phyloP scores from a whole-genome alignment of 2,888 invertebrate species.

The Subacronicta megacephala region DNA sequence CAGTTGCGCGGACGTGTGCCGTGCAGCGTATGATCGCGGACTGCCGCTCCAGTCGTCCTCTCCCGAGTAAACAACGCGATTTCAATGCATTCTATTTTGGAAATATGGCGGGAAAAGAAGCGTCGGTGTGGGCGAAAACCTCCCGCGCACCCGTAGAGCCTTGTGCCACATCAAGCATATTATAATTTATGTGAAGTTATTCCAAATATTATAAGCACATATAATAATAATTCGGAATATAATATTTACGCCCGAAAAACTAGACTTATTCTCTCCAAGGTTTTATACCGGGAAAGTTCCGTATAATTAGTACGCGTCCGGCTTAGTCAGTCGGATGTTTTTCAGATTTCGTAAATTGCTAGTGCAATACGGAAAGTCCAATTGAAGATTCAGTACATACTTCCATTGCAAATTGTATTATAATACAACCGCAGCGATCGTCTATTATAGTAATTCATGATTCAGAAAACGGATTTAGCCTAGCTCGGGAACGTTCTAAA shows the following conservation, averaged over 20 bases:
- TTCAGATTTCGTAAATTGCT: constrained; percentile 15
- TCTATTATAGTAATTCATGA: constrained; percentile 73
- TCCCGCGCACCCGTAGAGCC: constrained; percentile 71
- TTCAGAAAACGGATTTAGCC: constrained; percentile 74
- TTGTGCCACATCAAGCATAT: constrained; percentile 67
- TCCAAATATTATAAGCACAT: constrained; percentile 39
- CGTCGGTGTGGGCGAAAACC: constrained; percentile 81
- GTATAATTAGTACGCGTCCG: neutral
- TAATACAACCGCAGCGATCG: constrained; percentile 56
- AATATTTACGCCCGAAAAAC: neutral
- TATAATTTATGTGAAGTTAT: constrained; percentile 60
- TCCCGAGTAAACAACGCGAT: constrained; percentile 85
- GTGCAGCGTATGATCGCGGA: constrained; percentile 81
- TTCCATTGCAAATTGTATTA: constrained; percentile 39
- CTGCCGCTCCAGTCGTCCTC: constrained; percentile 83
- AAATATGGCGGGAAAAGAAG: constrained; percentile 85
- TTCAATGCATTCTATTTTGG: constrained; percentile 89
- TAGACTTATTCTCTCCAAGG: neutral
- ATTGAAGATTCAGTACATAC: constrained; percentile 37
- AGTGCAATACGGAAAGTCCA: constrained; percentile 19
- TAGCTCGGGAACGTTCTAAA: constrained; percentile 69
- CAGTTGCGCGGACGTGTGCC: constrained; percentile 77
- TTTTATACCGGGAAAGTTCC: constrained; percentile 6
- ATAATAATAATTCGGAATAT: constrained; percentile 14
- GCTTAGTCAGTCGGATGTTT: constrained; percentile 3